Base-by-base conservation (phyloP, 2,888 invertebrate genomes). In the Drosophila anceps region DNA sequence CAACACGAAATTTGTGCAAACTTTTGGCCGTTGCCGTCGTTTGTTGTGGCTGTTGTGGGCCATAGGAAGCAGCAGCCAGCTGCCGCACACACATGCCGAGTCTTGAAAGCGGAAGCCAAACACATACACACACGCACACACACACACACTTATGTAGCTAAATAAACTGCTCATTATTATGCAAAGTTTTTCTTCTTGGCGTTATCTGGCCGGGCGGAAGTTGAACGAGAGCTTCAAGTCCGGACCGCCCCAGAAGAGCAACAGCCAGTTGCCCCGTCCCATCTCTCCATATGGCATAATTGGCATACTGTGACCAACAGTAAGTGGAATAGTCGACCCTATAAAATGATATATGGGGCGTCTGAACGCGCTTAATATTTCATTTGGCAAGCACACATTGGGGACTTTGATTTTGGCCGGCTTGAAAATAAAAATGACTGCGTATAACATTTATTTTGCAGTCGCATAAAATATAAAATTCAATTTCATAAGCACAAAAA, bases 81-180 rank as follows among this genome's bases (percentile, higher is more conserved):
- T 62, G 55, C 41, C 61, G 37, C 41, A 67, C 58, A 69, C 58
- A 66, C 58, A 69, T 65, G 73, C 37, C 41, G 35, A 65, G 46
- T 27, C 71, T 60, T 70, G 84, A 67, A 73, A 79, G 44, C 64
- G 83, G 80, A 88, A 79, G 67, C 80, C 61, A 69, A 69, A 60
- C 65, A 72, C 68, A 66, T 43, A 62, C 44, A 39, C 7, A 27
- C 15, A 18, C 53, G 58, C 31, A 20, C 60, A 44, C 29, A 33
- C 55, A 55, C 44, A 43, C 10, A 39, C 13, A 18, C 58, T 64
- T 43, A 65, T 55, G 57, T 33, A 63, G 66, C 48, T 44, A 76
- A 84, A 87, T 86, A 78, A 88, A 88, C 88, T 79, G 82, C 81
- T 88, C 88, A 88, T 88, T 85, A 88, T 75, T 81, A 90, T 88